Base-by-base conservation (phyloP, 30 jellyfish, hydroid and myxozoan species). In the Rhopilema esculentum region DNA sequence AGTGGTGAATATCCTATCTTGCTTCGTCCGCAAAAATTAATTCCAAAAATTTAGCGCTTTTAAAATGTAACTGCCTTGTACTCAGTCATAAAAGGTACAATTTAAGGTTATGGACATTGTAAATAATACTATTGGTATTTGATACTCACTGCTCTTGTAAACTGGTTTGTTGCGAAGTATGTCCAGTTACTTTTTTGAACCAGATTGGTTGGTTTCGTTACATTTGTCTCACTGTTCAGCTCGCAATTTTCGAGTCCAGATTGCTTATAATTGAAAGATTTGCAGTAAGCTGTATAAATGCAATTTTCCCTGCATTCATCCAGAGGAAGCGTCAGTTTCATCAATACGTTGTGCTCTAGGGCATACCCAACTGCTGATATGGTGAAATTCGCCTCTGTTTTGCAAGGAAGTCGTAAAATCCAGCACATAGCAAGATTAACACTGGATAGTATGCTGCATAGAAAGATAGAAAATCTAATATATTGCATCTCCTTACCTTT, bases 391-490 rank as follows among this genome's bases (percentile, higher is more conserved):
- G 50, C 64, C 69, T 73, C 84, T 2, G 71, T 29, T 73, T 73
- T 73, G 84, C 84, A 73, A 0, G 33, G 84, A 24, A 73, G 65
- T 1, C 84, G 84, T 9, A 73, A 68, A 31, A 73, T 73, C 69
- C 64, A 31, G 69, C 84, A 8, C 0, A 2, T 73, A 1, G 61
- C 65, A 9, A 29, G 29, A 29, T 29, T 19, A 20, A 27, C n/a
- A 19, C 17, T 2, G 0, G 4, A 29, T 2, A 27, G 2, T 17
- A 27, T 1, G 81, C 65, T 70, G 40, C 9, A 70, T 29, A 70
- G 1, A 16, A 27, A 0, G n/a, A n/a, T n/a, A n/a, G n/a, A n/a
- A n/a, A n/a, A n/a, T n/a, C n/a, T n/a, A n/a, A n/a, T n/a, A n/a
- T n/a, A n/a, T n/a, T n/a, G n/a, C n/a, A n/a, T n/a, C n/a, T n/a